phyloP scores from a whole-genome alignment of 2,888 invertebrate species.

The Sinelater perroti region DNA sequence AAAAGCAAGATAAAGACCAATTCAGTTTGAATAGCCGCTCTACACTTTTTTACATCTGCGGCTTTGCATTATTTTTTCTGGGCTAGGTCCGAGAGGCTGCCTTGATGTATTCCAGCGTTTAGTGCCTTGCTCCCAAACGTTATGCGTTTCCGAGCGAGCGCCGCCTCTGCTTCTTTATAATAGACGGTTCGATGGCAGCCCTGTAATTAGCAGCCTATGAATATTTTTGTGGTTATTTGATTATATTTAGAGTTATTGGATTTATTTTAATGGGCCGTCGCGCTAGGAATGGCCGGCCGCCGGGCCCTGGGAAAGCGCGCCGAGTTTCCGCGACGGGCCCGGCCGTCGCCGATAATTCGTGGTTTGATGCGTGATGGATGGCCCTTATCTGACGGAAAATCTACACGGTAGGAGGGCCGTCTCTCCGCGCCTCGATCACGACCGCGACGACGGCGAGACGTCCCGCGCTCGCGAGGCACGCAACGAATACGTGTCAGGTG shows the following conservation, averaged over 20 bases:
- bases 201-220: conserved; percentile 57
- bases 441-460: conserved; percentile 9
- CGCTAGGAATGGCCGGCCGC: neutral
- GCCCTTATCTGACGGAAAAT: conserved; percentile 36
- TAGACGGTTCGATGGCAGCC: conserved; percentile 56
- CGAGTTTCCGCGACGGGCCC: conserved; percentile 4
- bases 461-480: conserved; percentile 21
- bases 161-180: conserved; percentile 60
- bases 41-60: conserved; percentile 27
- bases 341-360: conserved; percentile 34
- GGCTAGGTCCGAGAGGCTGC: conserved; percentile 25
- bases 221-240: conserved; percentile 56
- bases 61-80: conserved; percentile 19
- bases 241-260: conserved; percentile 46
- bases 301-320: too few relatives aligned
- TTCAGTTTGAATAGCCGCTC: too few relatives aligned
- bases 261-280: conserved; percentile 31
- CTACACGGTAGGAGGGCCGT: conserved; percentile 36
- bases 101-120: conserved; percentile 37
- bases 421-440: conserved; percentile 19
- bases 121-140: conserved; percentile 37
- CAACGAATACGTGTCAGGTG: conserved; percentile 31
- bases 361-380: conserved; percentile 37
- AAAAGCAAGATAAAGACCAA: too few relatives aligned
- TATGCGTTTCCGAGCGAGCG: conserved; percentile 35